Base-by-base conservation (phyloP, 2,888 invertebrate genomes). In the Liodrosophila aerea region DNA sequence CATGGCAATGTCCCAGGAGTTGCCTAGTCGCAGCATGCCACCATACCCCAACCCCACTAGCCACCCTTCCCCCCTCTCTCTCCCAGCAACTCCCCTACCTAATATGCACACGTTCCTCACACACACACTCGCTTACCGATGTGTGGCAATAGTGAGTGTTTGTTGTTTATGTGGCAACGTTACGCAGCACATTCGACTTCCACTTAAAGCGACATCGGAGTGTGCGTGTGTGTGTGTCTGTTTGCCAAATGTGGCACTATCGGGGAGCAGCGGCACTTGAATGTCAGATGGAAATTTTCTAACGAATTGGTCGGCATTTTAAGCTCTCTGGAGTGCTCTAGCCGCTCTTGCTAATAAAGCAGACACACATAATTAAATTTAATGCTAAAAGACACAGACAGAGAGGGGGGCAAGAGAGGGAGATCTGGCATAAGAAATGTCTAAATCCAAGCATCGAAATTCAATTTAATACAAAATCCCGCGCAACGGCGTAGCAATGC, bases 401-500 rank as follows among this genome's bases (percentile, higher is more conserved):
- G 9, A 4, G 31, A 7, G 34, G 12, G 11, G n/a, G 11, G 30
- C 4, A 15, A 3, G 45, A 7, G 1, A 15, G 16, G 8, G n/a
- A 7, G 18, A 45, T 30, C 22, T 8, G 13, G n/a, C 5, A 3
- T 2, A 7, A 31, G 15, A 46, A 44, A 60, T 67, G 71, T 69
- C 75, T 69, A 75, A 66, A 82, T 68, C 72, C 67, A 46, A 62
- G 77, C 67, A 85, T 81, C 57, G 84, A 81, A 85, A 81, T 85
- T 81, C 86, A 81, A 81, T 81, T 85, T 81, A 74, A 72, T 83
- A 67, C 62, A 60, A 85, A 85, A 83, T 85, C 86, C 81, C 74
- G 73, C 81, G 85, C 73, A 59, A 53, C 69, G 80, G 53, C 62
- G 43, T 63, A 50, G 59, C 56, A 67, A 54, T 50, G 60, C 52